Evolutionary conservation across 92 coral and sea anemone species (phyloP).

Genomic region (Phymanthus crucifer): DNA sequence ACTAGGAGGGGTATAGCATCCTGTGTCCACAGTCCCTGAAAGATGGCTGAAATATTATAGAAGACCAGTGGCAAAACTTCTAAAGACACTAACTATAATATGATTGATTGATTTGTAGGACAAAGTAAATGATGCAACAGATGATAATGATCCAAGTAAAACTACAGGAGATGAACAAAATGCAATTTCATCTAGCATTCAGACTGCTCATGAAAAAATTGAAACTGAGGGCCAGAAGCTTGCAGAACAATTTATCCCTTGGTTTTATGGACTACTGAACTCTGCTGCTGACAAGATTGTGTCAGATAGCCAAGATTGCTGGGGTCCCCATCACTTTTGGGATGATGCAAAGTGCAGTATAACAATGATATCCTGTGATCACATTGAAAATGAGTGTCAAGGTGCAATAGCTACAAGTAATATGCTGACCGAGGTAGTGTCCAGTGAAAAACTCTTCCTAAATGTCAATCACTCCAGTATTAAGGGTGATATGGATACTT

Average conservation of each 20-base stretch:
- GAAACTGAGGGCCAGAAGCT: constrained; percentile 61
- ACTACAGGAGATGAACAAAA: constrained; percentile 1
- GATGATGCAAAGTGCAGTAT: constrained; percentile 73
- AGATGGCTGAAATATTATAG: too few species aligned
- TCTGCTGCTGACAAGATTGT: constrained; percentile 28
- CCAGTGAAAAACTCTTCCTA: constrained; percentile 71
- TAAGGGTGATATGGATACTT: constrained; percentile 68
- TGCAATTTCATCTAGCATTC: not conserved
- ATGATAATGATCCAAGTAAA: constrained; percentile 15
- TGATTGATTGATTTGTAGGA: not conserved
- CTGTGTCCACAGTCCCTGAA: too few species aligned
- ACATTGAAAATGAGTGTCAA: constrained; percentile 53
- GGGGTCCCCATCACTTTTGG: constrained; percentile 99
- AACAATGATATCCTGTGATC: constrained; percentile 62
- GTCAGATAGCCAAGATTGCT: constrained; percentile 26
- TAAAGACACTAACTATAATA: not conserved
- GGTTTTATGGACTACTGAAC: constrained; percentile 82
- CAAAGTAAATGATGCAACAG: constrained; percentile 33
- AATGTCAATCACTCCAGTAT: constrained; percentile 76
- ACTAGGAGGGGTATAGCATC: too few species aligned
- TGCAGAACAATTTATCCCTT: constrained; percentile 75
- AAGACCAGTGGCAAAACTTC: too few species aligned
- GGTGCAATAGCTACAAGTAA: constrained; percentile 83
- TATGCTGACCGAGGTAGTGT: constrained; percentile 66
- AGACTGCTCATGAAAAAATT: not conserved